Evolutionary conservation across 2,888 invertebrate species (phyloP), one percentile per base, ranked within the genome.

Genomic region (Oasisia sp.): DNA sequence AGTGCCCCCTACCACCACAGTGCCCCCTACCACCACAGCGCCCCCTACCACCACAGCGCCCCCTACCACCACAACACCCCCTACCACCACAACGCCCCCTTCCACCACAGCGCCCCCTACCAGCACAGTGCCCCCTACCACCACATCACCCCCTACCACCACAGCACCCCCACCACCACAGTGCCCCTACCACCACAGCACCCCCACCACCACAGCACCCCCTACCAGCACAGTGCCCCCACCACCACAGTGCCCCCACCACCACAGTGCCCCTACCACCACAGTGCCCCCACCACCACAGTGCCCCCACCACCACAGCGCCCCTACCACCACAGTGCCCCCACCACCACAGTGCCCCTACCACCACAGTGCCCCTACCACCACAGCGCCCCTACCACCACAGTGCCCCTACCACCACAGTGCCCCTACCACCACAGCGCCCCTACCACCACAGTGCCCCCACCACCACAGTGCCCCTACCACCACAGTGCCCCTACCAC

Each of bases 1-100:
- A 56, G 56, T 9, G 56, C 8, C 91, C n/a, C 32, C 90, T 56
- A 96, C 95, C 94, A n/a, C n/a, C n/a, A n/a, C n/a, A n/a, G n/a
- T n/a, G n/a, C n/a, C n/a, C n/a, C n/a, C n/a, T n/a, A n/a, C 56
- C 19, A 56, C 56, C 19, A 19, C 56, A 56, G 56, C 19, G 56
- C 8, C 91, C n/a, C 32, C 90, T 56, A 96, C 95, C 94, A 56
- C 56, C 19, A 19, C 56, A 56, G 56, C 19, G 56, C 8, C 91
- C n/a, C 32, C 90, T 56, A 96, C 95, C 94, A 56, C 56, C 19
- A 19, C 56, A 56, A 11, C 19, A 11, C 8, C 91, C n/a, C 32
- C 90, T 56, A 96, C 95, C 94, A n/a, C n/a, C n/a, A n/a, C n/a
- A n/a, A n/a, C n/a, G n/a, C n/a, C n/a, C n/a, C n/a, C n/a, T n/a